A percentile compares a stretch with the other conserved stretches of the same genome.
Evolutionary conservation across 2,888 invertebrate species (phyloP).

Genomic region (Aplocera efformata): DNA sequence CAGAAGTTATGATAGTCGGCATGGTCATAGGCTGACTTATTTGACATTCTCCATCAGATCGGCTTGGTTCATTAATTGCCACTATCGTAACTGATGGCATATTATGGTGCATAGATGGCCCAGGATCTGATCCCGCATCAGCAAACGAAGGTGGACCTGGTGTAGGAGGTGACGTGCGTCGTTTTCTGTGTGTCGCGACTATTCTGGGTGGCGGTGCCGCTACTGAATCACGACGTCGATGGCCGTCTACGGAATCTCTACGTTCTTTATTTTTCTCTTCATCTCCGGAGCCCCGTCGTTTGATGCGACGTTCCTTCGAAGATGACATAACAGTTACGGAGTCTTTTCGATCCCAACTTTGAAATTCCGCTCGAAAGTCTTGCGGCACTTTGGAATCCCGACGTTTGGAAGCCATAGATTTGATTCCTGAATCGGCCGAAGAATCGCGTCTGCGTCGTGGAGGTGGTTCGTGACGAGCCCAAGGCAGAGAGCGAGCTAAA

Average conservation of each 20-base stretch:
- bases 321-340: conserved; percentile 79
- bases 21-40: conserved; percentile 63
- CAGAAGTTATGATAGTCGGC: conserved; percentile 91
- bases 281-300: conserved; percentile 83
- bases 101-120: conserved; percentile 73
- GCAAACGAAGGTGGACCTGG: conserved; percentile 77
- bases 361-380: conserved; percentile 86
- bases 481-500: conserved; percentile 90
- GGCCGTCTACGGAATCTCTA: conserved; percentile 85
- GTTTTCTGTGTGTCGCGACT: conserved; percentile 82
- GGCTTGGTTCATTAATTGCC: conserved; percentile 69
- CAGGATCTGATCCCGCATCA: conserved; percentile 83
- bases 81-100: conserved; percentile 73
- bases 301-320: conserved; percentile 66
- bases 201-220: conserved; percentile 81
- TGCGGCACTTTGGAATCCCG: conserved; percentile 86
- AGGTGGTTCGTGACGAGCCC: conserved; percentile 84
- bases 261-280: conserved; percentile 77
- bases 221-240: conserved; percentile 86
- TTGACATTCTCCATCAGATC: conserved; percentile 83
- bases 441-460: conserved; percentile 90
- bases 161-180: conserved; percentile 64
- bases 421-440: conserved; percentile 92
- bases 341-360: conserved; percentile 86
- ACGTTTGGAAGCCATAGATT: conserved; percentile 86